phyloP scores from a whole-genome alignment of 2,888 invertebrate genomes.

The Netelia melanura region DNA sequence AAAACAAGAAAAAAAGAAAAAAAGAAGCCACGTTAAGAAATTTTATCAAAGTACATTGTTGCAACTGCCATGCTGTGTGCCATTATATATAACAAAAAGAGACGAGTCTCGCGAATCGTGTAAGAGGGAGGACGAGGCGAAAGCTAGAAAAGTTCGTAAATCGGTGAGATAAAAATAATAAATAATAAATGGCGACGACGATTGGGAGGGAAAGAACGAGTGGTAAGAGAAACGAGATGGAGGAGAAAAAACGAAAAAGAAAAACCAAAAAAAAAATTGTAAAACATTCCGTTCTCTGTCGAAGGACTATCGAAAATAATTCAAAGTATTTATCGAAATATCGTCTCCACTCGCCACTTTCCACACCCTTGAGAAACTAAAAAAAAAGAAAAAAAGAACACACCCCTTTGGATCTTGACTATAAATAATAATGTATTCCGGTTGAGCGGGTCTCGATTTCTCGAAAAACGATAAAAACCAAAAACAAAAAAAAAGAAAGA shows the following conservation, averaged over 20 bases:
- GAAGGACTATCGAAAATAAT: conserved; percentile 65
- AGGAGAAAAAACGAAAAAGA: conserved; percentile 1
- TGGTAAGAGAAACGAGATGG: conserved; percentile 1
- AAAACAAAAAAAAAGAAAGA: background rate
- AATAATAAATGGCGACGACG: background rate
- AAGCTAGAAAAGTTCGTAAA: conserved; percentile 7
- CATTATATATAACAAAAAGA: conserved; percentile 81
- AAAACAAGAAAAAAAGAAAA: conserved; percentile 20
- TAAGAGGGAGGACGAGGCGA: conserved; percentile 15
- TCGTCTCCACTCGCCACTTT: conserved; percentile 14
- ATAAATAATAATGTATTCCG: conserved; percentile 46
- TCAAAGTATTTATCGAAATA: conserved; percentile 57
- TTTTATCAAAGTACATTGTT: conserved; percentile 83
- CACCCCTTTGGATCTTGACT: conserved; percentile 31
- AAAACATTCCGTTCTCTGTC: conserved; percentile 67
- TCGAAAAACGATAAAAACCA: conserved; percentile 22
- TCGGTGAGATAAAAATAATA: background rate
- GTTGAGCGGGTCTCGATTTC: conserved; percentile 61
- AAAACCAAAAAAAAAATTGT: conserved; percentile 37
- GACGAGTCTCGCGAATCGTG: conserved; percentile 33
- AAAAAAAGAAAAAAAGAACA: conserved; percentile 1
- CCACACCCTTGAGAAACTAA: background rate
- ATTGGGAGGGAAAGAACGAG: conserved; percentile 31
- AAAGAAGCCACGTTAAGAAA: conserved; percentile 66
- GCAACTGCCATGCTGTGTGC: conserved; percentile 85